Base-by-base conservation (phyloP, 1,140 invertebrate species). In the Aphidius ervi region DNA sequence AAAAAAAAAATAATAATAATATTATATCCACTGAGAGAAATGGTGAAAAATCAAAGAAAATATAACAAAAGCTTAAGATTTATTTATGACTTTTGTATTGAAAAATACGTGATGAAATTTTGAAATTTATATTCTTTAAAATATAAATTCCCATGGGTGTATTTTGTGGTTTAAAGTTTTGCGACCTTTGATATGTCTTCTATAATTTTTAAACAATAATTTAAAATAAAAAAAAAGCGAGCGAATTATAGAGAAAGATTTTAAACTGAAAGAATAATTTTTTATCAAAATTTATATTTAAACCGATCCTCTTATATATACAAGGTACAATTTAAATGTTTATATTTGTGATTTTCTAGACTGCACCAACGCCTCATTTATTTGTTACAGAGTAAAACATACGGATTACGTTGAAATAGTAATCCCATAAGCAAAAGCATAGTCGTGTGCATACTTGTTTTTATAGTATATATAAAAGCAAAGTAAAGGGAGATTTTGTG, bases 341-440 rank as follows among this genome's bases (percentile, higher is more conserved):
- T 69, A 68, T 75, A 69, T 73, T 78, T 80, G 71, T 70, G 64
- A 70, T 70, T 65, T 64, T 70, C 69, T 70, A 69, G 58, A 39
- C 41, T 40, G 52, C 54, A 43, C 52, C 50, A 50, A 42, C 47
- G 63, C 40, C 52, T 54, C 23, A 31, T 31, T 49, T 9, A 8
- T 39, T 46, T 23, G 41, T 48, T 50, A 55, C 61, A 37, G 48
- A 31, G 46, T 63, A 58, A 65, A 53, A 61, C 62, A 60, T 57
- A 63, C 63, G 72, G 73, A 75, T 78, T 77, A 74, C 23, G 69
- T 67, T 64, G 64, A 73, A 75, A 73, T 71, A 70, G 70, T 80
- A 80, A 80, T 79, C 78, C 75, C 63, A 63, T 77, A 75, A 74
- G 74, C 74, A 77, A 79, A 77, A 72, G 23, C 23, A 31, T 31